Evolutionary conservation across 2,797 vertebrate genomes (phyloP), one percentile per base, ranked within the genome.

Genomic region (Sebastiscus tertius): DNA sequence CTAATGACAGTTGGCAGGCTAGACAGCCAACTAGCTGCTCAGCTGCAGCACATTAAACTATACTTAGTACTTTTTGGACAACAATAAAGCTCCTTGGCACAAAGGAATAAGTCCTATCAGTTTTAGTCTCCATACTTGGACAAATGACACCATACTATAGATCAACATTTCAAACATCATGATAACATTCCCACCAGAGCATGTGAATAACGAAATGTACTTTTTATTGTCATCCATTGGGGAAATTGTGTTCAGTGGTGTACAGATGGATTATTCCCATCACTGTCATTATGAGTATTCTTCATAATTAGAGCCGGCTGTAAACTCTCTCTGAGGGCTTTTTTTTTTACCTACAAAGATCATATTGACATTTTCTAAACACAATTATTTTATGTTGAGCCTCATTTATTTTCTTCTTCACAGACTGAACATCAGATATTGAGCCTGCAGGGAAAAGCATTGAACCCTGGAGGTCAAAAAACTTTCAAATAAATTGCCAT

Each of bases 401-500:
- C 59, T 76, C 8, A 74, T 72, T 81, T 73, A 33, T 54, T 56
- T 60, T 61, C 22, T 24, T 76, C 26, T 33, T 54, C 34, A n/a
- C 55, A 16, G 55, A 65, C 31, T 71, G 29, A 77, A 72, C 16
- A 46, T 46, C 4, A 63, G 27, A 42, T 39, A 60, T 22, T 20
- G 0, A 74, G 59, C 22, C 66, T 0, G 6, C 9, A 26, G 13
- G 1, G 36, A 61, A 52, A 58, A 55, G 26, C 10, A 27, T n/a
- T 54, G 3, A 72, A 52, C 20, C 8, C 5, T 9, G 6, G 3
- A 10, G n/a, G 34, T 68, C 3, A 56, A 16, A 29, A 46, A 18
- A 12, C 7, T n/a, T 67, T 36, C 1, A 39, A 29, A 10, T 10
- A 10, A 12, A 24, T 31, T 63, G 16, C 27, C 6, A 42, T 67